Conservation (phyloP, 2,113 vertebrate species). For the Prunella himalayana region DNA sequence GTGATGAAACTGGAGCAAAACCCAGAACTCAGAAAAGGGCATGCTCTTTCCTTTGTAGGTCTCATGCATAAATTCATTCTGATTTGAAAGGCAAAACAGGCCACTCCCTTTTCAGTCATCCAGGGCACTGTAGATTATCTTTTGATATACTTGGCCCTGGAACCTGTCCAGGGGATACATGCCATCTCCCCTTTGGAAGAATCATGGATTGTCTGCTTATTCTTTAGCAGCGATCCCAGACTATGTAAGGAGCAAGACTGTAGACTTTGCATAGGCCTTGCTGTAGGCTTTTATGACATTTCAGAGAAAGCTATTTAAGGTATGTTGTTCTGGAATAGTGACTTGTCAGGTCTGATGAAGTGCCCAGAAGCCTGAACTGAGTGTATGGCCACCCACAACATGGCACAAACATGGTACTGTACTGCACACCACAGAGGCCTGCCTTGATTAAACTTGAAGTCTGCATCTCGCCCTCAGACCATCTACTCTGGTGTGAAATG, state of each 20-base stretch:
- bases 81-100: constrained; percentile 11
- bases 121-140: not conserved
- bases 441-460: not conserved
- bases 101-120: constrained; percentile 1
- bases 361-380: not conserved
- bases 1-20: not conserved
- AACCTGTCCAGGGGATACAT: not conserved
- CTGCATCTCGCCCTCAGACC: not conserved
- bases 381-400: not conserved
- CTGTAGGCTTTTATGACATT: not conserved
- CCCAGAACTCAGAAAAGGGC: not conserved
- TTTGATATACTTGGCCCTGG: not conserved
- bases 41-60: not conserved
- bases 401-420: not conserved
- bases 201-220: not conserved
- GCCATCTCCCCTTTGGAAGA: not conserved
- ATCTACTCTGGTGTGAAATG: not conserved
- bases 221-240: not conserved
- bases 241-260: not conserved
- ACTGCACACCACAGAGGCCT: not conserved
- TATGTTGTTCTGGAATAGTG: not conserved
- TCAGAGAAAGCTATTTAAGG: not conserved
- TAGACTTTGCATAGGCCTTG: not conserved
- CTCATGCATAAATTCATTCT: not conserved
- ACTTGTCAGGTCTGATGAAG: not conserved